Percentiles rank a stretch among this genome's conserved stretches.
phyloP scores from a whole-genome alignment of 2,888 invertebrate species.

The Caenorhabditis angaria region DNA sequence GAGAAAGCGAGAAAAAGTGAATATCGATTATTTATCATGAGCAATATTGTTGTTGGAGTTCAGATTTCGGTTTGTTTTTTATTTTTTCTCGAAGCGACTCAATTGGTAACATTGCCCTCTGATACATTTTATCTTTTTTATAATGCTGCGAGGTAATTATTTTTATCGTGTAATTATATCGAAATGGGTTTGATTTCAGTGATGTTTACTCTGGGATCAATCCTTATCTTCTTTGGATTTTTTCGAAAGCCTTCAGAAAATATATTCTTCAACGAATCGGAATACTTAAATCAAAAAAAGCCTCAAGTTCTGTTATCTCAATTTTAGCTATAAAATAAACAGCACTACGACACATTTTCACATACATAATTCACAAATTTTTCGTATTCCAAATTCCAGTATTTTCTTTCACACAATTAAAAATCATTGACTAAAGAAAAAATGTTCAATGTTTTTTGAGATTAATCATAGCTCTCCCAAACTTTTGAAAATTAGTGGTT shows the following conservation, averaged over 20 bases:
- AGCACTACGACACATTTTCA: too few species aligned
- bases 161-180: not conserved
- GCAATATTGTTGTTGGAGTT: slow-evolving; percentile 32
- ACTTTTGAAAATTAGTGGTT: too few species aligned
- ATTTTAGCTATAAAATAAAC: not conserved
- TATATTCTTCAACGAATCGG: slow-evolving; percentile 26
- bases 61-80: slow-evolving; percentile 20
- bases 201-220: slow-evolving; percentile 33
- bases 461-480: too few species aligned
- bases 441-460: too few species aligned
- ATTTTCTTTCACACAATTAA: too few species aligned
- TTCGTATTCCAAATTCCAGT: too few species aligned
- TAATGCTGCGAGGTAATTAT: slow-evolving; percentile 25
- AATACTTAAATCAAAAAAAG: slow-evolving; percentile 9
- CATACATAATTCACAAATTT: not conserved
- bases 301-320: not conserved
- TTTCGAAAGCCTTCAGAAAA: slow-evolving; percentile 28
- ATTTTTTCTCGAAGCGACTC: slow-evolving; percentile 23
- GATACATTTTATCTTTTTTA: slow-evolving; percentile 36
- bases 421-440: too few species aligned
- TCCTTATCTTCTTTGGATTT: slow-evolving; percentile 30
- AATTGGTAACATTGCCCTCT: slow-evolving; percentile 16
- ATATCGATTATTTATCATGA: slow-evolving; percentile 30
- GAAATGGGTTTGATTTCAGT: slow-evolving; percentile 10
- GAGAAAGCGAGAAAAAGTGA: slow-evolving; percentile 24